These are phyloP conservation scores for Ophioderma brevispina DNA, from an alignment of 35 echinoderm and acorn worm species.

Conservation along the genomic window DNA sequence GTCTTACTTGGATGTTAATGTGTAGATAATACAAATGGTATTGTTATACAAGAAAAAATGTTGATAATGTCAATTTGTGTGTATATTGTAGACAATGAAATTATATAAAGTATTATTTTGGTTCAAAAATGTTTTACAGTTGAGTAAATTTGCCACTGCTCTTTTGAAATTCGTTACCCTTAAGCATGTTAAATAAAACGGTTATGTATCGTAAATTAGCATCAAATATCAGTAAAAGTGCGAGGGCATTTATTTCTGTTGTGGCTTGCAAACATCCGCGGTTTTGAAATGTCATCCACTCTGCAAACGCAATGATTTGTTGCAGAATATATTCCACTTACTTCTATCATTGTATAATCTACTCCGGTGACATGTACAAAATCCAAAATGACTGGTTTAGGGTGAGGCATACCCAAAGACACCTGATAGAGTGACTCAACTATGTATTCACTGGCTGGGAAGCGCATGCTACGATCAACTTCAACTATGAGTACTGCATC, in stretches of 20 bases:
- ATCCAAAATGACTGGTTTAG: conserved; percentile 66
- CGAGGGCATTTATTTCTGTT: neutral
- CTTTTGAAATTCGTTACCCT: neutral
- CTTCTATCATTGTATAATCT: conserved; percentile 84
- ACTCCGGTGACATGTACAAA: conserved; percentile 55
- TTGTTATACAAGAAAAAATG: neutral
- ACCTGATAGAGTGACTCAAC: conserved; percentile 55
- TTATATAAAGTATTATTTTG: neutral
- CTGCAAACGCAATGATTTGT: neutral
- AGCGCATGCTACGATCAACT: conserved; percentile 58
- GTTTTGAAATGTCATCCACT: neutral
- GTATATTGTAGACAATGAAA: neutral
- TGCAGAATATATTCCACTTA: conserved; percentile 5
- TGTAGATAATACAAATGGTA: neutral
- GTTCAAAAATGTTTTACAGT: neutral
- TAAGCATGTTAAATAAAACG: neutral
- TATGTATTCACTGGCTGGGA: conserved; percentile 64
- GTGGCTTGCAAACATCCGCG: neutral
- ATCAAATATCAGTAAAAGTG: neutral
- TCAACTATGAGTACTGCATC: conserved; percentile 42
- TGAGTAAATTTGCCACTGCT: too few relatives aligned
- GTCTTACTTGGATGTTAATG: neutral
- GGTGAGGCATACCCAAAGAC: conserved; percentile 16
- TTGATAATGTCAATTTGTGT: neutral
- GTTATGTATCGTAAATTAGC: neutral